phyloP scores from a whole-genome alignment of 2,888 invertebrate species.

The Lutraria lutraria region DNA sequence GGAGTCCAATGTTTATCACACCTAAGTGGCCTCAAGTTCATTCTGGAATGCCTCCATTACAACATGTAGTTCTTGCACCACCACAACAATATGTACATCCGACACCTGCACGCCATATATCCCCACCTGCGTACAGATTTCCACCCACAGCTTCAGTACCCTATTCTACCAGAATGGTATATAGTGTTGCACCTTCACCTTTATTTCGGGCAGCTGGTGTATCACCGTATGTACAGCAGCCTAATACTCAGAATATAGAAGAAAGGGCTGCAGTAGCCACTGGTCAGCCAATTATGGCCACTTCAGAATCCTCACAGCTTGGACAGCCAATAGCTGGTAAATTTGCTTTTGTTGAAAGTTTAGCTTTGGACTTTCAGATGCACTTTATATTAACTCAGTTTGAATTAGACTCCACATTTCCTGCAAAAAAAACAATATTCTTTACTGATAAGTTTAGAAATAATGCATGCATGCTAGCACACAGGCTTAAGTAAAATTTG shows the following conservation, averaged over 20 bases:
- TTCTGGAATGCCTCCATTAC: conserved; percentile 40
- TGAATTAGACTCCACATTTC: no score
- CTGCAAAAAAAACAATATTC: no score
- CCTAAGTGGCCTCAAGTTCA: conserved; percentile 60
- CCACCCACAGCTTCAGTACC: conserved; percentile 41
- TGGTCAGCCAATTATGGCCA: conserved; percentile 65
- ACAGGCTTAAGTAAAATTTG: no score
- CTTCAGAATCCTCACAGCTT: conserved; percentile 35
- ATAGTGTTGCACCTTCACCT: conserved; percentile 53
- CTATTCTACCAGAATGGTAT: conserved; percentile 54
- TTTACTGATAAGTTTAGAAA: no score
- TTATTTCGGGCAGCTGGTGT: conserved; percentile 57
- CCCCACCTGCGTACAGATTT: conserved; percentile 33
- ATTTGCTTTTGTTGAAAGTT: background rate
- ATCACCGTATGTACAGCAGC: conserved; percentile 33
- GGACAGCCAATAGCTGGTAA: conserved; percentile 32
- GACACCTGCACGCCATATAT: conserved; percentile 32
- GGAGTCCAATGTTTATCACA: conserved; percentile 70
- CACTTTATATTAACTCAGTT: no score
- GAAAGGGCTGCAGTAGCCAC: conserved; percentile 63
- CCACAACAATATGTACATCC: conserved; percentile 25
- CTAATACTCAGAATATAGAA: conserved; percentile 43
- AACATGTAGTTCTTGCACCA: conserved; percentile 38
- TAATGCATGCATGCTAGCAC: no score
- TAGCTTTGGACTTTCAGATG: no score